A percentile compares a stretch with the other conserved stretches of the same genome.
phyloP scores from a whole-genome alignment of 1,140 invertebrate genomes.

The Diorhabda carinulata region DNA sequence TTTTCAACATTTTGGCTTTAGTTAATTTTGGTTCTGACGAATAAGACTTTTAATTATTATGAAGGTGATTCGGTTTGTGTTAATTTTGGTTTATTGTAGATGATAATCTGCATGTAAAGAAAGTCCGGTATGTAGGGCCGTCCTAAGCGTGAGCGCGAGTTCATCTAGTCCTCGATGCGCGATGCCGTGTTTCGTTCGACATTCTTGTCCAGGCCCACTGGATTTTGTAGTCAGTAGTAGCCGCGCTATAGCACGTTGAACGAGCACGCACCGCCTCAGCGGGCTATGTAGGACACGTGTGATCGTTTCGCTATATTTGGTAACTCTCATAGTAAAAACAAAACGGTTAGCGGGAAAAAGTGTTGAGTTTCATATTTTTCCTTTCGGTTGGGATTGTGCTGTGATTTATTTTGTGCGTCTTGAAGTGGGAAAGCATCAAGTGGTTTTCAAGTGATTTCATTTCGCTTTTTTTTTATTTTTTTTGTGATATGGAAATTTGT shows the following conservation, averaged over 20 bases:
- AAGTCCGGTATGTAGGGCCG: slow-evolving; percentile 4
- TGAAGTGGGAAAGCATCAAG: neutral
- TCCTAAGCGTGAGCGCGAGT: slow-evolving; percentile 1
- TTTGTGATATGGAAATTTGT: neutral
- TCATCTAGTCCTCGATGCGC: slow-evolving; percentile 4
- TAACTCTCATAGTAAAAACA: neutral
- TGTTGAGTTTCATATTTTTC: neutral
- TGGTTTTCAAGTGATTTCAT: neutral
- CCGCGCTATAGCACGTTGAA: slow-evolving; percentile 10
- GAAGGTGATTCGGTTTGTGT: too few relatives aligned
- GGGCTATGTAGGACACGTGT: slow-evolving; percentile 9
- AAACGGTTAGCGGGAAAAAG: neutral
- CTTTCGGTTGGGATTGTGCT: neutral
- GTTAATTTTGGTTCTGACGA: too few relatives aligned
- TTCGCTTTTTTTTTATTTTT: neutral
- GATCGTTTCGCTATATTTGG: neutral
- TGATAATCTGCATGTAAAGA: slow-evolving; percentile 14
- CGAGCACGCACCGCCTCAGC: neutral
- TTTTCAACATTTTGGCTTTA: too few relatives aligned
- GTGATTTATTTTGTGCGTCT: neutral
- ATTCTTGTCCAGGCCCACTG: slow-evolving; percentile 12
- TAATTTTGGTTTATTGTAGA: neutral
- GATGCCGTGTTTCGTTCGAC: slow-evolving; percentile 6
- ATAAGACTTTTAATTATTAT: too few relatives aligned
- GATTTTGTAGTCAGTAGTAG: slow-evolving; percentile 15